Conservation (phyloP, 2,888 invertebrate genomes). For the Meliscaeva auricollis region DNA sequence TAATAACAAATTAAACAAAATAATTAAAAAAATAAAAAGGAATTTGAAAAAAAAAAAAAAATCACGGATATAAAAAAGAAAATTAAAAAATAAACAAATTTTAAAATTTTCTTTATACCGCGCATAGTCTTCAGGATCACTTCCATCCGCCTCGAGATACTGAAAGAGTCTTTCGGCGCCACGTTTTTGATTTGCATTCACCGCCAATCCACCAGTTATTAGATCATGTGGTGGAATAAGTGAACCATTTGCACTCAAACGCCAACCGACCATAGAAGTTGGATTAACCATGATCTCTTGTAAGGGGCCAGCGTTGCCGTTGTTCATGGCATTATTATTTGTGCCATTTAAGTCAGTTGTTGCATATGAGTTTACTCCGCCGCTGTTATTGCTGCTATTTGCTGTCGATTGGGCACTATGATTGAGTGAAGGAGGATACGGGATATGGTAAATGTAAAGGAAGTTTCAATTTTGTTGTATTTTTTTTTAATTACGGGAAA, state of each 20-base stretch:
- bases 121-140: slow-evolving; percentile 86
- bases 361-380: slow-evolving; percentile 80
- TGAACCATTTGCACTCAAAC: slow-evolving; percentile 83
- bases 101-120: slow-evolving; percentile 79
- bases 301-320: slow-evolving; percentile 80
- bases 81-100: slow-evolving; percentile 43
- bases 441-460: slow-evolving; percentile 60
- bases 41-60: slow-evolving; percentile 24
- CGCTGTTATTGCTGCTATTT: slow-evolving; percentile 80
- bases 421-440: slow-evolving; percentile 65
- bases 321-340: slow-evolving; percentile 79
- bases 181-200: slow-evolving; percentile 84
- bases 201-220: slow-evolving; percentile 82
- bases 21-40: slow-evolving; percentile 13
- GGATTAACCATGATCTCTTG: slow-evolving; percentile 84
- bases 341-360: slow-evolving; percentile 81
- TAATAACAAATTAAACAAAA: not conserved
- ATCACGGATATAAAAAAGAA: slow-evolving; percentile 77
- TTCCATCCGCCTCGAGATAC: slow-evolving; percentile 91
- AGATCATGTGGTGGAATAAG: slow-evolving; percentile 84
- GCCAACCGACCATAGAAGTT: slow-evolving; percentile 84
- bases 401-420: slow-evolving; percentile 79
- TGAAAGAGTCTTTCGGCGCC: slow-evolving; percentile 90
- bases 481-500: slow-evolving; percentile 48
- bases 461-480: slow-evolving; percentile 45